Evolutionary conservation across 2,797 vertebrate species (phyloP).

Genomic region (Eospalax fontanierii): DNA sequence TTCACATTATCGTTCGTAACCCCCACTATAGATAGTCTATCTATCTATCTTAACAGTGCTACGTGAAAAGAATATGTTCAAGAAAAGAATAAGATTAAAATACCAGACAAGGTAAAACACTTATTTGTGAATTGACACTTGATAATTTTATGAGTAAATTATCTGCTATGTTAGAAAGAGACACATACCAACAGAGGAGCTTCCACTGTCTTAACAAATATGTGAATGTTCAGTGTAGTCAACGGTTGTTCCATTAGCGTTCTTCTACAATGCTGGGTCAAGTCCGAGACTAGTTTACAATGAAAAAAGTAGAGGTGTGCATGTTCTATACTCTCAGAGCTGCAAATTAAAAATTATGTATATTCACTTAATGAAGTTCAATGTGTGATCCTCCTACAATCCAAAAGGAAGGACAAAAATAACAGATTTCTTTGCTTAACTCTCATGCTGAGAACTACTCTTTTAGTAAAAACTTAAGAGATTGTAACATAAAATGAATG

Average conservation of each 20-base stretch:
- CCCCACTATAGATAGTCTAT: too few relatives aligned
- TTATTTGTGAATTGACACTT: conserved; percentile 19
- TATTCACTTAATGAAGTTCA: conserved; percentile 63
- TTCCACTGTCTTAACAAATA: conserved; percentile 96
- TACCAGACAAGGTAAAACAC: conserved; percentile 35
- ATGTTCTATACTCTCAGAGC: conserved; percentile 84
- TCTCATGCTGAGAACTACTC: conserved; percentile 46
- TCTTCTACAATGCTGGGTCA: conserved; percentile 90
- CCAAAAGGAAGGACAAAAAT: neutral
- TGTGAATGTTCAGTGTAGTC: conserved; percentile 94
- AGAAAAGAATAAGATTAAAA: conserved; percentile 12
- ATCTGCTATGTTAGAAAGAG: conserved; percentile 35
- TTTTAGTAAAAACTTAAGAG: conserved; percentile 56
- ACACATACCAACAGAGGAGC: conserved; percentile 94
- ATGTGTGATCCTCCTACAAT: conserved; percentile 5
- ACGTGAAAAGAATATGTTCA: conserved; percentile 24
- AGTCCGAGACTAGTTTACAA: conserved; percentile 88
- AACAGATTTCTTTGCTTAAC: conserved; percentile 29
- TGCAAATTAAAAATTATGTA: conserved; percentile 84
- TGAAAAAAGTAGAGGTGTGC: conserved; percentile 94
- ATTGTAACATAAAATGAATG: conserved; percentile 63
- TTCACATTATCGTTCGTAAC: neutral
- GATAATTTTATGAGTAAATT: conserved; percentile 3
- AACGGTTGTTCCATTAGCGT: conserved; percentile 92
- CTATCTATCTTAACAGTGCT: neutral